Conservation (phyloP, 2,113 vertebrate species). For the Tragelaphus imberbis region DNA sequence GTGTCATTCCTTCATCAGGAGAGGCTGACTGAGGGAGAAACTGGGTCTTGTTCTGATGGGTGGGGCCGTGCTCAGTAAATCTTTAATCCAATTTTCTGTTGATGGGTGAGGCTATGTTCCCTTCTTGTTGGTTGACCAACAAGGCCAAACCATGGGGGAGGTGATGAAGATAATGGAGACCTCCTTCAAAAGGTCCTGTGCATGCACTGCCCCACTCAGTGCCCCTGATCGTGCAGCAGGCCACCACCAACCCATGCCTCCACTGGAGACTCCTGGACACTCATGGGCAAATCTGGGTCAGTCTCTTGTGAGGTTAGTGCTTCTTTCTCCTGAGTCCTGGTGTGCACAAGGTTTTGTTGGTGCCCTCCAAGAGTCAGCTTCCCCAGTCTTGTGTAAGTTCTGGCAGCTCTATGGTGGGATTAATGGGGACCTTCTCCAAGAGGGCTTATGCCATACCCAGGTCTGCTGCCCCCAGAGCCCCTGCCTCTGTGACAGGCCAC, state of each 20-base stretch:
- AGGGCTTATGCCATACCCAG: background rate
- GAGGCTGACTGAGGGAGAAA: background rate
- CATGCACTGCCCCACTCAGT: background rate
- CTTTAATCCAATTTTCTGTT: background rate
- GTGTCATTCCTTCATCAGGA: background rate
- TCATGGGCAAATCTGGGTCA: background rate
- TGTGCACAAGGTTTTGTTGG: background rate
- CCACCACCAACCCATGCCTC: background rate
- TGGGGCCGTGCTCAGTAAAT: background rate
- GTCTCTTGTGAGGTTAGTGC: background rate
- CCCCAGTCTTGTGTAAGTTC: background rate
- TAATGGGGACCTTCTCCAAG: background rate
- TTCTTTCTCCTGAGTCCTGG: background rate
- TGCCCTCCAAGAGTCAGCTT: background rate
- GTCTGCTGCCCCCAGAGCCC: background rate
- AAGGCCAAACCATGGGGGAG: background rate
- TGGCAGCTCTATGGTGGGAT: accelerated
- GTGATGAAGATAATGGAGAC: background rate
- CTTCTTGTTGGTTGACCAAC: background rate
- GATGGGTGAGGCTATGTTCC: background rate
- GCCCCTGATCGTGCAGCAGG: background rate
- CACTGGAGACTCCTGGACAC: background rate
- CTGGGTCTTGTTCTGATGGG: background rate
- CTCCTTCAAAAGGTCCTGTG: background rate
- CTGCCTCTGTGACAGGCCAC: background rate